Evolutionary conservation across 2,113 vertebrate genomes (phyloP).

Genomic region (Sitta europaea): DNA sequence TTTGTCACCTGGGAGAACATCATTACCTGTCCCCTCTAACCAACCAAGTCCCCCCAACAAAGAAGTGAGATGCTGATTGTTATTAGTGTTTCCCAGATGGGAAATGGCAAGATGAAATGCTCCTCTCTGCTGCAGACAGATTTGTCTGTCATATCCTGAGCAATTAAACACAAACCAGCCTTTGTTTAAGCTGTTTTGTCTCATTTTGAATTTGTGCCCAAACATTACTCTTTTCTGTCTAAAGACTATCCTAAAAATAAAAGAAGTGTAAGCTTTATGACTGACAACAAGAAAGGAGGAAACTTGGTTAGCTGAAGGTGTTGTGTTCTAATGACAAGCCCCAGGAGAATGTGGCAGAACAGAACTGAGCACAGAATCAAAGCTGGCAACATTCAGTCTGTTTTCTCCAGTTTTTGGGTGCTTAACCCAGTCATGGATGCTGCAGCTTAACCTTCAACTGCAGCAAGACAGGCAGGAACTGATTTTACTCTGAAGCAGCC

Average conservation of each 20-base stretch:
- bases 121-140: neutral
- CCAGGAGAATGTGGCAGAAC: neutral
- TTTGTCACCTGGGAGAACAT: neutral
- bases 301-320: neutral
- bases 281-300: neutral
- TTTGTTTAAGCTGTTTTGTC: constrained; percentile 1
- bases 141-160: neutral
- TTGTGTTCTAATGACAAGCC: neutral
- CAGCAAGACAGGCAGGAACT: neutral
- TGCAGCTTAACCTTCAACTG: neutral
- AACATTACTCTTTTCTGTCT: neutral
- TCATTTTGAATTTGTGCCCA: neutral
- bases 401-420: neutral
- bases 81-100: neutral
- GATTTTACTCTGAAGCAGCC: neutral
- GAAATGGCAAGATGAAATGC: neutral
- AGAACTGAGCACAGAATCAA: neutral
- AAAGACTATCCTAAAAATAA: neutral
- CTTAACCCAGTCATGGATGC: neutral
- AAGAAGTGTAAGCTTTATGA: neutral
- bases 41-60: neutral
- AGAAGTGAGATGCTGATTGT: neutral
- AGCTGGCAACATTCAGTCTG: neutral
- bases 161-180: neutral
- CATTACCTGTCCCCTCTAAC: neutral